A percentile compares a stretch with the other conserved stretches of the same genome.
Conservation (phyloP, 2,113 vertebrate species). For the Piliocolobus tephrosceles region DNA sequence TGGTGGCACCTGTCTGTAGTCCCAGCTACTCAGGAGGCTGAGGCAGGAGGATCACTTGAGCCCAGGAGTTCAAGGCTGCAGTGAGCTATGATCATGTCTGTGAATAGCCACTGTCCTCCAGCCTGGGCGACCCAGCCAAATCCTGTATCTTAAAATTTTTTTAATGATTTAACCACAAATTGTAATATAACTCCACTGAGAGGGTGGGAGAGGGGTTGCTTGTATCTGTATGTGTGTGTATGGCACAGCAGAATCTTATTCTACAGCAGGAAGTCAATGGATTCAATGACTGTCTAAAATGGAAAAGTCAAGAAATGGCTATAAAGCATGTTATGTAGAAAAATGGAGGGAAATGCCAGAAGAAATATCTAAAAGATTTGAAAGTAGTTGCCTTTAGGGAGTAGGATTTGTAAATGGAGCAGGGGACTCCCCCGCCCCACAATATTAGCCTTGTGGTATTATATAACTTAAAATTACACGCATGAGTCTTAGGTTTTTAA, state of each 20-base stretch:
- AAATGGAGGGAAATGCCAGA: background rate
- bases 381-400: background rate
- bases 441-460: background rate
- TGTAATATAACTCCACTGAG: background rate
- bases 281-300: background rate
- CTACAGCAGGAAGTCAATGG: background rate
- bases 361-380: background rate
- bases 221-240: background rate
- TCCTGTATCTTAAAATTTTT: background rate
- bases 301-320: background rate
- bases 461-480: background rate
- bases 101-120: background rate
- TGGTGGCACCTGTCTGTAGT: background rate
- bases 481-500: background rate
- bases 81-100: background rate
- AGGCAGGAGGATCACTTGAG: background rate
- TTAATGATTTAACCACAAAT: background rate
- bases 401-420: background rate
- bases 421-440: background rate
- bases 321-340: background rate
- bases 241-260: background rate
- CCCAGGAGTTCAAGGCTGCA: background rate
- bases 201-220: background rate
- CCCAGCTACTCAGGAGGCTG: background rate
- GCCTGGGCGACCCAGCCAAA: background rate